Percentiles rank a stretch among this genome's conserved stretches.
Conservation (phyloP, 2,888 invertebrate species). For the Orthonevra nobilis region DNA sequence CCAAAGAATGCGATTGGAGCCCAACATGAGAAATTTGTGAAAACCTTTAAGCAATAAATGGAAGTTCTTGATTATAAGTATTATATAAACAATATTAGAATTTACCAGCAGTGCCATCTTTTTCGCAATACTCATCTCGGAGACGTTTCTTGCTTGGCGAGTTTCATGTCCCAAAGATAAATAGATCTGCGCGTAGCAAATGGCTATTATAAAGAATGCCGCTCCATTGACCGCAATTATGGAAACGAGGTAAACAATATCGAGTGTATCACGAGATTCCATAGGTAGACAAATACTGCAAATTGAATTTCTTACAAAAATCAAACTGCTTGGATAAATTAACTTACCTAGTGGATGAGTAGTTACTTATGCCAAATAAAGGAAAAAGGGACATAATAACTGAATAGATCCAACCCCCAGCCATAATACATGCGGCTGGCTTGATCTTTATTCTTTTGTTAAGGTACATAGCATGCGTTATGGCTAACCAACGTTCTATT, state of each 20-base stretch:
- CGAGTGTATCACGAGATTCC: constrained; percentile 86
- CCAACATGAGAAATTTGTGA: constrained; percentile 91
- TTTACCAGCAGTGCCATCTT: constrained; percentile 92
- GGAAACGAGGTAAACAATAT: constrained; percentile 87
- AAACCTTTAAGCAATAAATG: constrained; percentile 79
- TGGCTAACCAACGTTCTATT: constrained; percentile 91
- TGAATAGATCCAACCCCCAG: constrained; percentile 89
- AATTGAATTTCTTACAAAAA: neutral
- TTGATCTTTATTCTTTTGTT: constrained; percentile 89
- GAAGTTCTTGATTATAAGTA: too few relatives aligned
- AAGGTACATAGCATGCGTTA: constrained; percentile 90
- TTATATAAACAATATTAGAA: too few relatives aligned
- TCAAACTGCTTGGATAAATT: neutral
- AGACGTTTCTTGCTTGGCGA: constrained; percentile 81
- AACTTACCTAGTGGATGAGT: constrained; percentile 88
- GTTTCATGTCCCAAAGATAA: constrained; percentile 88
- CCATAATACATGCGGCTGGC: constrained; percentile 88
- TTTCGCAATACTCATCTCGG: constrained; percentile 90
- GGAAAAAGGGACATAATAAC: constrained; percentile 89
- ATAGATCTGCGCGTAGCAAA: constrained; percentile 93
- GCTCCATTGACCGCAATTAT: constrained; percentile 88
- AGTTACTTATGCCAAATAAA: constrained; percentile 91
- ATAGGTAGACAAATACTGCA: constrained; percentile 92
- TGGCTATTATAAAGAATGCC: constrained; percentile 90
- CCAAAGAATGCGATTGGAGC: constrained; percentile 95